phyloP scores from a whole-genome alignment of 2,113 vertebrate species.

The Bungarus multicinctus region DNA sequence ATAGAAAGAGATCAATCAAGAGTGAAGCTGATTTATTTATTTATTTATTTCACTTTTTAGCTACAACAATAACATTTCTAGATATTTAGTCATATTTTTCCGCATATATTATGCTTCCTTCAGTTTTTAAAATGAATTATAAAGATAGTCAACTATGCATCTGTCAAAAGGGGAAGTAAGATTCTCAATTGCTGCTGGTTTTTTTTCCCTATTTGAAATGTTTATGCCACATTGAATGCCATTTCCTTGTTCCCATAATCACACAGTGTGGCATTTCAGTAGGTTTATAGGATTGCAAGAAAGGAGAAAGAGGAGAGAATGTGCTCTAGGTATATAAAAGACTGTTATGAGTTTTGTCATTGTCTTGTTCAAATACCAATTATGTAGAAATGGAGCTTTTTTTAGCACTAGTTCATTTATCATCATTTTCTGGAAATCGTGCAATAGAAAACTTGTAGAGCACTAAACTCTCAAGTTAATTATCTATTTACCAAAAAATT shows the following conservation, averaged over 20 bases:
- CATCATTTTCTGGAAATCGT: neutral
- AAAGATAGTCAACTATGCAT: neutral
- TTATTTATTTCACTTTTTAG: neutral
- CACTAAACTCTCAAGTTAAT: neutral
- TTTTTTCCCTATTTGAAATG: neutral
- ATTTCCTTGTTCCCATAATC: neutral
- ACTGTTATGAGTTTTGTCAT: neutral
- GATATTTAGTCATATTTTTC: neutral
- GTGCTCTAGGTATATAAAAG: neutral
- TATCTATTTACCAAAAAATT: neutral
- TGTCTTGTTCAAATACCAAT: constrained; percentile 1
- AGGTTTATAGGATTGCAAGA: too few species aligned
- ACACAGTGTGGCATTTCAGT: neutral
- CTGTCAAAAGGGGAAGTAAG: neutral
- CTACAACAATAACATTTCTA: neutral
- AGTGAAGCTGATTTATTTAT: neutral
- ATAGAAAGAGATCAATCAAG: constrained; percentile 5
- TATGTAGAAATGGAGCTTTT: neutral
- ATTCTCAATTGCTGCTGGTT: neutral
- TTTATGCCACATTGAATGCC: neutral
- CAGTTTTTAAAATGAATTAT: neutral
- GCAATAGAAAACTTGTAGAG: neutral
- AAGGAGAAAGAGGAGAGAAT: neutral
- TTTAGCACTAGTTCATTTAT: neutral
- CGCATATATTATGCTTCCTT: neutral